Base-by-base conservation (phyloP, 1,140 invertebrate genomes). In the Caerostris extrusa region DNA sequence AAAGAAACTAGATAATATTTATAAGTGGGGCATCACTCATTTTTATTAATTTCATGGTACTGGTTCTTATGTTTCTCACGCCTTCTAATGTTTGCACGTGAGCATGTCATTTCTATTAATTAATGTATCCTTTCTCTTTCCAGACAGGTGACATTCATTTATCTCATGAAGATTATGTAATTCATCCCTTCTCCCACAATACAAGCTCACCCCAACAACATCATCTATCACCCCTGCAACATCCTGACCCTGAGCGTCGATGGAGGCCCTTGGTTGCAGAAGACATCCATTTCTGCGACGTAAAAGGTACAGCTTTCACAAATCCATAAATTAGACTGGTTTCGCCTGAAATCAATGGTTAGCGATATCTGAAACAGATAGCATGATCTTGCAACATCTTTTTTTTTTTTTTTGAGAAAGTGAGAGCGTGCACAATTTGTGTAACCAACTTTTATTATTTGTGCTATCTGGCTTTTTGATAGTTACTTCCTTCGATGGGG, bases 91-190 rank as follows among this genome's bases (percentile, higher is more conserved):
- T 53, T 19, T 60, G 5, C 64, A 14, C 50, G 34, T 64, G 17
- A 34, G 34, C 34, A 34, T 87, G 85, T 85, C 17, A n/a, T 58
- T 34, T 8, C 17, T 8, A 88, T 67, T 88, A 67, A 53, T 88
- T 88, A 17, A 88, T 88, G 50, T 88, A 58, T 53, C 34, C 12
- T n/a, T 88, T 88, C 61, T 88, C 14, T 17, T 92, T 85, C n/a
- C 82, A 92, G 91, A 92, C 91, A 69, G 91, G 91, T 55, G 91
- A 92, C 61, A 92, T 92, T 57, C 91, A 85, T 67, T 58, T 77
- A 67, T 86, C 82, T 85, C 1, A 69, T 7, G 91, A 60, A 10
- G 82, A 86, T 85, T 92, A 92, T 53, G 91, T 92, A 10, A 92
- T 92, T 17, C 34, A 85, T 57, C 91, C 91, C 10, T 67, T 69